Evolutionary conservation across 2,888 invertebrate genomes (phyloP), one percentile per base, ranked within the genome.

Genomic region (Ormyrus labotus): DNA sequence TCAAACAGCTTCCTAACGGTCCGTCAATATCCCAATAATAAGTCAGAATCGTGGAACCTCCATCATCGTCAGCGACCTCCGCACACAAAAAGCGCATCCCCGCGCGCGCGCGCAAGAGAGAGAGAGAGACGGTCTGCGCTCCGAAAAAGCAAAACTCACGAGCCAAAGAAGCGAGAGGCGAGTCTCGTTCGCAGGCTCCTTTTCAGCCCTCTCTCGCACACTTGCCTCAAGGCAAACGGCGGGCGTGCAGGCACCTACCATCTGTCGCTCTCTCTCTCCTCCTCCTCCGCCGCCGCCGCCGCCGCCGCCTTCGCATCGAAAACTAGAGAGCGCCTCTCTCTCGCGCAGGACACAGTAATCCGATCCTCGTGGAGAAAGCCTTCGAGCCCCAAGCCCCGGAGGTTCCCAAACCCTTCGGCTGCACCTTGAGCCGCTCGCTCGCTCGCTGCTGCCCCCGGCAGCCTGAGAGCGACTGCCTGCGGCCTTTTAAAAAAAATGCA

Each of bases 361-460:
- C 87, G 88, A 88, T 88, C 88, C 85, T 86, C 83, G 85, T 85
- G 78, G 80, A 85, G 85, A 86, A 84, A 83, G 84, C 84, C 85
- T 45, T 70, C 61, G 72, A 64, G 51, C 53, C 73, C 60, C 61
- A 65, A 64, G 47, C 47, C 47, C 2, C 57, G 68, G 50, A 84
- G 84, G 86, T 86, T 86, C 85, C 84, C 85, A 86, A 85, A 84
- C 83, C 82, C 84, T 84, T 82, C 84, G 81, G 81, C 81, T 81
- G 69, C 81, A 57, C 63, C 79, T 65, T 69, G 65, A 76, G 61
- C 19, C 19, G 19, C 19, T 19, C 19, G 19, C 19, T 19, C 19
- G 19, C 19, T 19, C 9, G 60, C 70, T 50, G 68, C 69, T 61
- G 72, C 75, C 72, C 8, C 10, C 63, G 9, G 67, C 61, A 19